A percentile compares a stretch with the other conserved stretches of the same genome.
Conservation (phyloP, 2,888 invertebrate species). For the Scaeva pyrastri region DNA sequence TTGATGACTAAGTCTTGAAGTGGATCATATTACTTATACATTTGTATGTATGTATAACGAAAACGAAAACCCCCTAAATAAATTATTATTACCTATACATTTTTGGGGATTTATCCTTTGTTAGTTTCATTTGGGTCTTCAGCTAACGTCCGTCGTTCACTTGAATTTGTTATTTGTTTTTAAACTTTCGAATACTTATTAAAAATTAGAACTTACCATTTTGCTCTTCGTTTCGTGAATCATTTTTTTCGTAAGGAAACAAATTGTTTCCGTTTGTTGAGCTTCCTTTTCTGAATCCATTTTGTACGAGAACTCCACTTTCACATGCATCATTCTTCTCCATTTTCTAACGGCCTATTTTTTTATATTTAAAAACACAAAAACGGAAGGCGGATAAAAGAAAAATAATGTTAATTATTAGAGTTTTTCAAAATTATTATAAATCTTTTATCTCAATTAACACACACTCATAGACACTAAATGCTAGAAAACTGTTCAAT, state of each 20-base stretch:
- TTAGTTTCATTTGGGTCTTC: no score
- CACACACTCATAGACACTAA: no score
- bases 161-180: no score
- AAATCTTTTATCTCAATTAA: background rate
- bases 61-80: no score
- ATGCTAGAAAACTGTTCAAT: no score
- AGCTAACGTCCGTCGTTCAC: no score
- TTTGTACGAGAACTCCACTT: conserved; percentile 10
- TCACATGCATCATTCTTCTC: conserved; percentile 6
- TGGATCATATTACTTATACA: no score
- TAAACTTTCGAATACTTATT: background rate
- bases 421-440: background rate
- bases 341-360: background rate
- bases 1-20: no score
- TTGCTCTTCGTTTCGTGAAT: conserved; percentile 1
- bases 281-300: conserved; percentile 20
- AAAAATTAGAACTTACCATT: conserved; percentile 39
- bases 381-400: background rate
- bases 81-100: no score
- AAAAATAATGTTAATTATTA: background rate
- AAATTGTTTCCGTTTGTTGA: conserved; percentile 15
- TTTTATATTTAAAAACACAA: background rate
- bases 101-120: no score
- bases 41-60: no score
- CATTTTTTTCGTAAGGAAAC: conserved; percentile 21